These are phyloP conservation scores for Odontamblyopus lacepedii DNA, from an alignment of 2,797 vertebrate genomes.

Conservation along the genomic window DNA sequence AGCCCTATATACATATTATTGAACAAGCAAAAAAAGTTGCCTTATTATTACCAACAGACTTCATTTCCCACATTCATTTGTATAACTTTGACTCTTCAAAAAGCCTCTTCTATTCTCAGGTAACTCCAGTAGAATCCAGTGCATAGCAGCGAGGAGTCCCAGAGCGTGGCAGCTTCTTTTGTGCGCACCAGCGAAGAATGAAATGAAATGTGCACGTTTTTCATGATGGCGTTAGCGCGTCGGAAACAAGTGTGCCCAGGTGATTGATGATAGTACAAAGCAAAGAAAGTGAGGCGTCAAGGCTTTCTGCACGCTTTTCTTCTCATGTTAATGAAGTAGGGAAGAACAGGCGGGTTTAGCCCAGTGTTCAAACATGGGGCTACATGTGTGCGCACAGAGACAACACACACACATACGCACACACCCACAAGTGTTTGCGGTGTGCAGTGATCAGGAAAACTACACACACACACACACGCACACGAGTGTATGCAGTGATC, in stretches of 20 bases:
- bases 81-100: slow-evolving; percentile 45
- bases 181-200: slow-evolving; percentile 79
- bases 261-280: slow-evolving; percentile 79
- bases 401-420: slow-evolving; percentile 18
- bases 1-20: neutral
- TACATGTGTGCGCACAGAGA: slow-evolving; percentile 36
- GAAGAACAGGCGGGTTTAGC: slow-evolving; percentile 56
- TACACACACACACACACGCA: no score
- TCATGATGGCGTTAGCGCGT: slow-evolving; percentile 58
- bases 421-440: no score
- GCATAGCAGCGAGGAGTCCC: slow-evolving; percentile 69
- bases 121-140: slow-evolving; percentile 70
- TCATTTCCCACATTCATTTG: slow-evolving; percentile 67
- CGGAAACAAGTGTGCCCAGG: slow-evolving; percentile 35
- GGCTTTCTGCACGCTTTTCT: slow-evolving; percentile 68
- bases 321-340: slow-evolving; percentile 69
- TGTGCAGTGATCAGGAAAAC: no score
- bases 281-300: slow-evolving; percentile 67
- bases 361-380: slow-evolving; percentile 51
- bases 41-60: slow-evolving; percentile 54
- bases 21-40: neutral
- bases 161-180: slow-evolving; percentile 71
- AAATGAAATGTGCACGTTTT: slow-evolving; percentile 79
- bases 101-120: slow-evolving; percentile 25
- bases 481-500: slow-evolving; percentile 28